Evolutionary conservation across 2,113 vertebrate species (phyloP).

Genomic region (Hucho hucho): DNA sequence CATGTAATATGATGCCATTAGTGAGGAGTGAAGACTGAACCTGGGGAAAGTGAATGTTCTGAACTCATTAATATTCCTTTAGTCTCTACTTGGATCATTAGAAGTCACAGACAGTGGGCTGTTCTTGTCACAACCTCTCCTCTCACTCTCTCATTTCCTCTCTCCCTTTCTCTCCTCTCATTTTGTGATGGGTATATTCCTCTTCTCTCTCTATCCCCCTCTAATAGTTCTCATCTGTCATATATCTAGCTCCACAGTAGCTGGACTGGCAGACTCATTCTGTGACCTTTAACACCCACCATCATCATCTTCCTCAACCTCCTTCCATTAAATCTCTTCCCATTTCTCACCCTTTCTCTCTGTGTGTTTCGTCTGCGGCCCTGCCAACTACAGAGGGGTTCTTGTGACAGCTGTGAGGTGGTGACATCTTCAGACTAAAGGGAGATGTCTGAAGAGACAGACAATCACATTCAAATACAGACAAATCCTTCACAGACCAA

Average conservation of each 20-base stretch:
- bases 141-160: neutral
- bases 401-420: too few relatives aligned
- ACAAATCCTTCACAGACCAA: too few relatives aligned
- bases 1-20: too few relatives aligned
- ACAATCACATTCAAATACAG: too few relatives aligned
- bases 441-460: too few relatives aligned
- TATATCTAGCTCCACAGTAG: neutral
- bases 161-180: conserved; percentile 1
- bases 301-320: conserved; percentile 13
- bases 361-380: too few relatives aligned
- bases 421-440: too few relatives aligned
- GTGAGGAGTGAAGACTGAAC: too few relatives aligned
- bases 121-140: conserved; percentile 7
- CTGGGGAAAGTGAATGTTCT: too few relatives aligned
- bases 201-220: neutral
- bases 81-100: too few relatives aligned
- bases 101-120: neutral
- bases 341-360: neutral
- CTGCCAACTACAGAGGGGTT: too few relatives aligned
- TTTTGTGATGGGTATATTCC: neutral
- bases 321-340: neutral
- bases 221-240: neutral
- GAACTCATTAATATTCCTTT: too few relatives aligned
- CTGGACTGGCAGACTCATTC: neutral
- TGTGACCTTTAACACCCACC: neutral